Conservation (phyloP, 2,113 vertebrate species). For the Tinamus guttatus region DNA sequence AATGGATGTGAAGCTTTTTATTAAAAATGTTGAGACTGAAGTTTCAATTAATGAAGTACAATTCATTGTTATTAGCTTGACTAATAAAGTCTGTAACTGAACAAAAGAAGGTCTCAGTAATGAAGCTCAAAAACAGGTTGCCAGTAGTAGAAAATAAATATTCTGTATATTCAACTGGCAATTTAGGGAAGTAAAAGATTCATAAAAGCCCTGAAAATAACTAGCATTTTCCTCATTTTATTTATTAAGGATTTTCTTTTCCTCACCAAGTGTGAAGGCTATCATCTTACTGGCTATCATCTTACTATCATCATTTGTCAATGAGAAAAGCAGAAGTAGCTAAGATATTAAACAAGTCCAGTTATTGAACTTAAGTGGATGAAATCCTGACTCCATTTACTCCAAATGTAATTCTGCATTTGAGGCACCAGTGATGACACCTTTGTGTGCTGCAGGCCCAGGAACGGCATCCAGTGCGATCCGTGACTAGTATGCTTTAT, state of each 20-base stretch:
- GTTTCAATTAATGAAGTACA: constrained; percentile 67
- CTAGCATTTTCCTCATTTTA: neutral
- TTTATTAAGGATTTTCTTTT: neutral
- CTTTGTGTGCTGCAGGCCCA: neutral
- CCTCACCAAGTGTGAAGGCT: neutral
- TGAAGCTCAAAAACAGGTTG: constrained; percentile 22
- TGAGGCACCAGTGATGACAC: neutral
- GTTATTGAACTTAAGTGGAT: neutral
- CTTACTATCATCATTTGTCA: neutral
- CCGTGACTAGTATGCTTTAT: neutral
- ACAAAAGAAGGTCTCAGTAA: constrained; percentile 34
- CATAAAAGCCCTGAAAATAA: constrained; percentile 24
- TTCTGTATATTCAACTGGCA: neutral
- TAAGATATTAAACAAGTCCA: neutral
- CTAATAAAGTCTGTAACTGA: constrained; percentile 62
- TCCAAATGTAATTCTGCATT: neutral
- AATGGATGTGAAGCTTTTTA: constrained; percentile 42
- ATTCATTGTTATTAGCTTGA: constrained; percentile 39
- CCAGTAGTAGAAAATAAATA: neutral
- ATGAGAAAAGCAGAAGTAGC: neutral
- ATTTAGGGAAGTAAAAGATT: constrained; percentile 9
- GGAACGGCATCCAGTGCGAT: rapidly evolving
- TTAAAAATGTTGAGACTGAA: constrained; percentile 56
- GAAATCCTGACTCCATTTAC: neutral
- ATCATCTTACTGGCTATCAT: neutral